These are phyloP conservation scores for Sandelia bainsii DNA, from an alignment of 2,797 vertebrate genomes.

Conservation along the genomic window DNA sequence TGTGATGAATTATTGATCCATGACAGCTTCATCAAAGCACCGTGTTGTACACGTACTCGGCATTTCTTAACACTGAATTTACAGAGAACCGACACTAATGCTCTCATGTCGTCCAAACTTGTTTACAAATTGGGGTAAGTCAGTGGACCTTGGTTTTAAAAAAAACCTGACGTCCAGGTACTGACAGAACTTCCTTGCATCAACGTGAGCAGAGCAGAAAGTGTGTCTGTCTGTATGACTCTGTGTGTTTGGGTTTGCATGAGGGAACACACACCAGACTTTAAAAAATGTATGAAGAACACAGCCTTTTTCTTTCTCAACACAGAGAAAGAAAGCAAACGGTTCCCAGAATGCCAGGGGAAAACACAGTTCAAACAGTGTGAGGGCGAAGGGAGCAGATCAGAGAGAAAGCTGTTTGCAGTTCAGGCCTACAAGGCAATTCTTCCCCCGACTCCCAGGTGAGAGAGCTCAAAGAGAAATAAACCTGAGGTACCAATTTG, in stretches of 20 bases:
- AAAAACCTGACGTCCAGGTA: slow-evolving; percentile 74
- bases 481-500: slow-evolving; percentile 91
- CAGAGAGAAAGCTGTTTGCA: slow-evolving; percentile 87
- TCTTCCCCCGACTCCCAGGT: slow-evolving; percentile 86
- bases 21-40: slow-evolving; percentile 81
- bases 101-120: slow-evolving; percentile 82
- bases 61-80: slow-evolving; percentile 87
- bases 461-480: slow-evolving; percentile 86
- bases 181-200: slow-evolving; percentile 78
- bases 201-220: slow-evolving; percentile 61
- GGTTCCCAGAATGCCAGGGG: slow-evolving; percentile 85
- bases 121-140: slow-evolving; percentile 89
- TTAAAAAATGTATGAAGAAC: slow-evolving; percentile 92
- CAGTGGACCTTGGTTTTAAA: slow-evolving; percentile 77
- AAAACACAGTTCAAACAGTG: slow-evolving; percentile 88
- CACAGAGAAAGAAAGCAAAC: slow-evolving; percentile 84
- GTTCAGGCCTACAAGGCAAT: slow-evolving; percentile 87
- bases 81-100: slow-evolving; percentile 88
- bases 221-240: slow-evolving; percentile 44
- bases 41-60: slow-evolving; percentile 79
- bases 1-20: slow-evolving; percentile 88
- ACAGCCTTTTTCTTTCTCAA: slow-evolving; percentile 83
- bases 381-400: slow-evolving; percentile 85
- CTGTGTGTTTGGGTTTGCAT: slow-evolving; percentile 72
- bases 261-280: slow-evolving; percentile 75